Percentiles rank a stretch among this genome's conserved stretches.
Evolutionary conservation across 2,797 vertebrate species (phyloP).

Genomic region (Thamnophis elegans): DNA sequence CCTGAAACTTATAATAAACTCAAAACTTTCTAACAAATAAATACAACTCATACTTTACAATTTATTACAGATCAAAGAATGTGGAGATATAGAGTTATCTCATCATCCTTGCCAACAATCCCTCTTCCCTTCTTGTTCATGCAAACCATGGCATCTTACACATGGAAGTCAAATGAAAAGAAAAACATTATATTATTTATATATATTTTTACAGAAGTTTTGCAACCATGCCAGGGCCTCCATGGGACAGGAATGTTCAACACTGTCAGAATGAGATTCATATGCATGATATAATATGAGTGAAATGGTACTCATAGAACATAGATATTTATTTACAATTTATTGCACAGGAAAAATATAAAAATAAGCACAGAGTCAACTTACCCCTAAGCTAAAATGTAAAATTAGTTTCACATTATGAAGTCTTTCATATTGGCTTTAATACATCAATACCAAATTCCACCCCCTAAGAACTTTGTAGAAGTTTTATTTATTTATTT

Average conservation of each 20-base stretch:
- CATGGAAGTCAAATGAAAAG: background rate
- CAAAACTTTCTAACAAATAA: constrained; percentile 37
- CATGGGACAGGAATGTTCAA: constrained; percentile 25
- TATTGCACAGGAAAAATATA: background rate
- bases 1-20: constrained; percentile 43
- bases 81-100: constrained; percentile 9
- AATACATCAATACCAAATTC: background rate
- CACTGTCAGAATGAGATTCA: constrained; percentile 28
- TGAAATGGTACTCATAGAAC: background rate
- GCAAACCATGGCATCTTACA: constrained; percentile 18
- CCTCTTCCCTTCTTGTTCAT: constrained; percentile 11
- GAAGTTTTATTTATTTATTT: background rate
- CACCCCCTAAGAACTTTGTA: background rate
- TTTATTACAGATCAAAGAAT: constrained; percentile 54
- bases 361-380: background rate
- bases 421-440: background rate
- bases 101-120: constrained; percentile 30
- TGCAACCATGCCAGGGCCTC: constrained; percentile 7
- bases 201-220: constrained; percentile 5
- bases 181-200: background rate
- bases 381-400: background rate
- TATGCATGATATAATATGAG: background rate
- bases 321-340: background rate
- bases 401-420: background rate
- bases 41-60: constrained; percentile 44